phyloP scores from a whole-genome alignment of 1,140 invertebrate species.

The Zaprionus camerounensis region DNA sequence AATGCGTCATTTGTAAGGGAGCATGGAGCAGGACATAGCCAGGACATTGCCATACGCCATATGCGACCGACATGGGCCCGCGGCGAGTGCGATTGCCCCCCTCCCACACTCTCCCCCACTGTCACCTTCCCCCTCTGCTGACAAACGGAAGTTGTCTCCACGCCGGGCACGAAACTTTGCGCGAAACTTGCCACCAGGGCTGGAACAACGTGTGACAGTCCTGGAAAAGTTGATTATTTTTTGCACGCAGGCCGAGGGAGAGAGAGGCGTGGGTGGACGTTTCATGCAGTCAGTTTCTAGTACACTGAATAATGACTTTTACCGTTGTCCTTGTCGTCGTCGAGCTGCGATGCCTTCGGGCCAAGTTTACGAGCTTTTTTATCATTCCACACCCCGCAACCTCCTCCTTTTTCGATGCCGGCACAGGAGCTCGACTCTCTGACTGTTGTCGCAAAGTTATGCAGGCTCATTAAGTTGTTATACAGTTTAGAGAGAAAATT shows the following conservation, averaged over 20 bases:
- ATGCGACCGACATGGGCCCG: constrained; percentile 55
- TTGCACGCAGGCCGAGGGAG: constrained; percentile 49
- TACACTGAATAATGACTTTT: constrained; percentile 83
- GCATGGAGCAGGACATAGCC: constrained; percentile 49
- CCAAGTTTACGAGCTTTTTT: constrained; percentile 74
- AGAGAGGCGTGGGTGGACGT: not conserved
- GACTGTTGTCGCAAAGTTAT: constrained; percentile 75
- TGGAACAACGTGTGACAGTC: constrained; percentile 71
- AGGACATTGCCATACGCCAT: constrained; percentile 49
- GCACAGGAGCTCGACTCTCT: not conserved
- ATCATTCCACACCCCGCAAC: constrained; percentile 23
- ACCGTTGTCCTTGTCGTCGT: constrained; percentile 48
- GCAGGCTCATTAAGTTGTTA: constrained; percentile 83
- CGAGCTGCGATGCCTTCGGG: constrained; percentile 58
- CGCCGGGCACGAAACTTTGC: constrained; percentile 66
- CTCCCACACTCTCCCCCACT: not conserved
- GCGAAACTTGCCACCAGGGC: constrained; percentile 69
- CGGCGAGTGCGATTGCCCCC: constrained; percentile 42
- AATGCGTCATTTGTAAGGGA: constrained; percentile 77
- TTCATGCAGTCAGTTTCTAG: constrained; percentile 54
- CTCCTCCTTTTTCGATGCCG: constrained; percentile 11
- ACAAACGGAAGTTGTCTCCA: constrained; percentile 70
- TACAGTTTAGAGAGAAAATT: constrained; percentile 83
- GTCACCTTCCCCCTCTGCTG: not conserved
- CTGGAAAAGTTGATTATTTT: constrained; percentile 82